These are phyloP conservation scores for Etia nguti DNA, from an alignment of 2,113 vertebrate species.

Conservation along the genomic window DNA sequence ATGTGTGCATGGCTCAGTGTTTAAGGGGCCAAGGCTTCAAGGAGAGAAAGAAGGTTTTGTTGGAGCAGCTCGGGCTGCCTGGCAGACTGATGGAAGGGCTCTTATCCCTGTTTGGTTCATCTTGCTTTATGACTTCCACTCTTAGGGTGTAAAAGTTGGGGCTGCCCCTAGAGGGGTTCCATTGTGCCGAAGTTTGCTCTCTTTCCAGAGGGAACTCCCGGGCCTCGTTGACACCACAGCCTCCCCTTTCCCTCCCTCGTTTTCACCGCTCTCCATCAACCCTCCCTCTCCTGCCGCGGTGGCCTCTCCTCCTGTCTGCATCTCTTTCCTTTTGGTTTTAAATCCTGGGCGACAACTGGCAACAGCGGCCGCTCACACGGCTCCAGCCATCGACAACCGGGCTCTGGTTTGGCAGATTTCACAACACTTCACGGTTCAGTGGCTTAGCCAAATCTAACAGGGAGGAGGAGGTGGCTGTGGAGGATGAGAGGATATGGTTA, in stretches of 20 bases:
- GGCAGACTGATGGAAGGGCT: constrained; percentile 52
- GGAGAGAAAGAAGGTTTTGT: constrained; percentile 69
- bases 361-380: constrained; percentile 41
- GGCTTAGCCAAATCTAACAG: constrained; percentile 38
- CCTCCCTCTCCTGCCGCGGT: not conserved
- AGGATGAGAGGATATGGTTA: not conserved
- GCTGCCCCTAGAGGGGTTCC: constrained; percentile 40
- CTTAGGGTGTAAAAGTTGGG: constrained; percentile 49
- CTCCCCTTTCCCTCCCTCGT: constrained; percentile 3
- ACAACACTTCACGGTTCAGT: constrained; percentile 56
- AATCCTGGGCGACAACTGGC: constrained; percentile 24
- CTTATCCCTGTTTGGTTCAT: constrained; percentile 27
- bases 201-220: constrained; percentile 48
- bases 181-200: constrained; percentile 69
- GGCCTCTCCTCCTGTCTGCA: not conserved
- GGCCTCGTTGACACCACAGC: constrained; percentile 63
- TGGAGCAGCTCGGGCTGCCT: constrained; percentile 49
- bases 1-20: constrained; percentile 50
- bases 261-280: not conserved
- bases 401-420: constrained; percentile 58
- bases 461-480: not conserved
- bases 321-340: constrained; percentile 24
- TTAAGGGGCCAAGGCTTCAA: constrained; percentile 49
- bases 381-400: constrained; percentile 10
- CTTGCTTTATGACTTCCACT: constrained; percentile 66